A percentile compares a stretch with the other conserved stretches of the same genome.
These are phyloP conservation scores for Odontamblyopus lacepedii DNA, from an alignment of 2,797 vertebrate genomes.

Conservation along the genomic window DNA sequence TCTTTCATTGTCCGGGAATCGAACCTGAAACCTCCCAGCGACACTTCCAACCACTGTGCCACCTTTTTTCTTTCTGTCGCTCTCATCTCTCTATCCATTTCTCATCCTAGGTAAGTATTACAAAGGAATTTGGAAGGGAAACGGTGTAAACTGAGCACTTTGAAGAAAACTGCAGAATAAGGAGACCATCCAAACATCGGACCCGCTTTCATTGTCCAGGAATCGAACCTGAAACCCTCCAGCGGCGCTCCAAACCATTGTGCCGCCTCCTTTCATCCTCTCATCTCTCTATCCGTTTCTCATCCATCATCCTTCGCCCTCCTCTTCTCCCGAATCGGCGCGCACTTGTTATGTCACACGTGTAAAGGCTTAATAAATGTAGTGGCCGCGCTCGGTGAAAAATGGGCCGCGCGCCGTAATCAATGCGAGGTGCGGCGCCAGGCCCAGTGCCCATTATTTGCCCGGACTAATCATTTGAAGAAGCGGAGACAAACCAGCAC, in stretches of 20 bases:
- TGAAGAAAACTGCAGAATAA: no score
- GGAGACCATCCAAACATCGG: neutral
- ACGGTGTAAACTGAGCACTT: no score
- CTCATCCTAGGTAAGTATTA: no score
- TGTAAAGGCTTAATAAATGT: conserved; percentile 63
- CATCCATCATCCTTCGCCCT: conserved; percentile 32
- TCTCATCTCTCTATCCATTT: no score
- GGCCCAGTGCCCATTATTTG: conserved; percentile 65
- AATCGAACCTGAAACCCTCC: neutral
- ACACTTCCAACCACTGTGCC: no score
- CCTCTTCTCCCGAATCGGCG: neutral
- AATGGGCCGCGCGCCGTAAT: conserved; percentile 61
- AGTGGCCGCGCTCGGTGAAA: conserved; percentile 49
- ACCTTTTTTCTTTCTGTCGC: no score
- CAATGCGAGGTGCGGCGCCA: conserved; percentile 60
- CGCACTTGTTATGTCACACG: conserved; percentile 57
- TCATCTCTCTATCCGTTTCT: neutral
- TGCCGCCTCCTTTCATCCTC: conserved; percentile 12
- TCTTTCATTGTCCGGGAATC: neutral
- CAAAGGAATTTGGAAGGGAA: no score
- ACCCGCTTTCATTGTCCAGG: neutral
- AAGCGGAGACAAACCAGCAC: conserved; percentile 68
- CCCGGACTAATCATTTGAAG: conserved; percentile 65
- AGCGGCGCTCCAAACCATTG: no score
- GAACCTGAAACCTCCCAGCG: neutral